Evolutionary conservation across 2,888 invertebrate species (phyloP).

Genomic region (Melanostoma scalare): DNA sequence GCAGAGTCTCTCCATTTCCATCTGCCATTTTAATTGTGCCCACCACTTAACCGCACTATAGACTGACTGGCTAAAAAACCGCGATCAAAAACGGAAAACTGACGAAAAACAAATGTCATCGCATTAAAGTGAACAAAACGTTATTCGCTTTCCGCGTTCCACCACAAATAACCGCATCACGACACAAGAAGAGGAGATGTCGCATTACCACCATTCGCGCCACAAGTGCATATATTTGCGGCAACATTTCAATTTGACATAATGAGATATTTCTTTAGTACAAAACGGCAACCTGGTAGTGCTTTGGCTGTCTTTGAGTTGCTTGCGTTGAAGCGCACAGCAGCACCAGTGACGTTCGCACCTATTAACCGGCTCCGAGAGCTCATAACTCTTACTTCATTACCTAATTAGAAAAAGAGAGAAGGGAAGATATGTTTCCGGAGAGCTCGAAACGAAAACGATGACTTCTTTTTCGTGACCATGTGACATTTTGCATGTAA

Average conservation of each 20-base stretch:
- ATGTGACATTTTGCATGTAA: conserved; percentile 68
- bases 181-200: conserved; percentile 59
- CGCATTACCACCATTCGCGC: conserved; percentile 68
- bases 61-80: conserved; percentile 17
- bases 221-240: conserved; percentile 76
- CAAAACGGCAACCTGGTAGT: conserved; percentile 71
- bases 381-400: conserved; percentile 55
- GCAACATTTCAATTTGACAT: conserved; percentile 82
- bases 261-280: conserved; percentile 78
- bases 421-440: conserved; percentile 15
- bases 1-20: not conserved
- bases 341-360: conserved; percentile 52
- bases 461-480: conserved; percentile 68
- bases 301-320: not conserved
- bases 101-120: conserved; percentile 59
- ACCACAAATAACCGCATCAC: conserved; percentile 48
- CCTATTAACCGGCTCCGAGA: conserved; percentile 61
- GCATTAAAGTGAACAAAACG: conserved; percentile 76
- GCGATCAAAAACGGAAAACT: conserved; percentile 1
- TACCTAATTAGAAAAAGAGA: conserved; percentile 20
- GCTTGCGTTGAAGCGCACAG: conserved; percentile 48
- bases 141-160: conserved; percentile 71
- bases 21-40: conserved; percentile 47
- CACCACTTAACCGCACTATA: conserved; percentile 4
- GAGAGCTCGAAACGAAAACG: conserved; percentile 20